Evolutionary conservation across 2,797 vertebrate genomes (phyloP).

Genomic region (Acanthurus leucopareius): DNA sequence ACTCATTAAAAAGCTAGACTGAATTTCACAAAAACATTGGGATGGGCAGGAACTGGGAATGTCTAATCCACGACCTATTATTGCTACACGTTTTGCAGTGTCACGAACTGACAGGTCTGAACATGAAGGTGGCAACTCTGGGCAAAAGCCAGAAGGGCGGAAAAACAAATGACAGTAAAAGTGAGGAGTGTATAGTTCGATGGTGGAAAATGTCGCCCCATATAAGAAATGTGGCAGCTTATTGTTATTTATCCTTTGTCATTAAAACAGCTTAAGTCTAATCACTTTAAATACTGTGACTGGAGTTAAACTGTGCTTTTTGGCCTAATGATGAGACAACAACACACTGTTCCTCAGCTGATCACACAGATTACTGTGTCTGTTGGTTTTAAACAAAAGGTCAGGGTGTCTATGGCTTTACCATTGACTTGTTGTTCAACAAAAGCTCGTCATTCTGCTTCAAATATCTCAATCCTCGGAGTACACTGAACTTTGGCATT

Average conservation of each 20-base stretch:
- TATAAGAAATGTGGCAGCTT: not conserved
- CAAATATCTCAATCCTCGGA: constrained; percentile 38
- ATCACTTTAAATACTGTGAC: constrained; percentile 14
- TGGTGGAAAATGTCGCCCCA: not conserved
- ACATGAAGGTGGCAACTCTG: constrained; percentile 51
- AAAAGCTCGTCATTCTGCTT: constrained; percentile 46
- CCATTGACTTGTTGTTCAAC: constrained; percentile 14
- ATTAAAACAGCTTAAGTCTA: not conserved
- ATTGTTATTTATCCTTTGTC: not conserved
- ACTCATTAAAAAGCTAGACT: constrained; percentile 50
- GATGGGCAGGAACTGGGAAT: constrained; percentile 39
- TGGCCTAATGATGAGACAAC: constrained; percentile 7
- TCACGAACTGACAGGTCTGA: constrained; percentile 71
- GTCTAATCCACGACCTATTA: constrained; percentile 44
- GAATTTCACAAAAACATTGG: constrained; percentile 60
- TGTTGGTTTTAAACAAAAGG: constrained; percentile 53
- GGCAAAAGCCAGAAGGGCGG: constrained; percentile 31
- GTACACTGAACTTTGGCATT: constrained; percentile 65
- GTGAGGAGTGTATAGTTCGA: not conserved
- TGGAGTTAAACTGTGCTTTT: constrained; percentile 2
- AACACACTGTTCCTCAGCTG: constrained; percentile 25
- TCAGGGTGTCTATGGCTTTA: constrained; percentile 23
- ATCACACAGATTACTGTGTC: not conserved
- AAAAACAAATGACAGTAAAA: constrained; percentile 14
- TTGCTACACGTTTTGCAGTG: constrained; percentile 51